Base-by-base conservation (phyloP, 1,140 invertebrate species). In the Pararge aegeria region DNA sequence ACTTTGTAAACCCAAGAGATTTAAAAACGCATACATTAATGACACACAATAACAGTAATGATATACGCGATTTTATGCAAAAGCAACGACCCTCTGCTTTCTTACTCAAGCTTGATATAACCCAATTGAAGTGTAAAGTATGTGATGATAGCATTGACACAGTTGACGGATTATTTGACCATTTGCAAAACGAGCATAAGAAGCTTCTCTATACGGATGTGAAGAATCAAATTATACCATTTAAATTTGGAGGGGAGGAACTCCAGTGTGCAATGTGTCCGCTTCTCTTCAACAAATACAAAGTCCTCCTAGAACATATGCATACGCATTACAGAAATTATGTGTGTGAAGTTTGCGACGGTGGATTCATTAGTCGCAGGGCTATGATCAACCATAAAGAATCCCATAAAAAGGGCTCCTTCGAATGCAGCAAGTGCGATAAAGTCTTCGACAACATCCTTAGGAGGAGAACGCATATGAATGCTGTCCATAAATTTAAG, bases 261-360 rank as follows among this genome's bases (percentile, higher is more conserved):
- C 34, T 73, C 4, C 38, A 37, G 10, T 79, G 76, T 44, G 71
- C 46, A 13, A 57, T 75, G 16, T 79, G 76, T 16, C 13, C 44
- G 15, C 70, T 73, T 1, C 54, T 63, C 1, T 80, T 68, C 19
- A 68, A 73, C n/a, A 80, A 75, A 29, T 83, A 83, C 13, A 78
- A 81, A 38, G 56, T 69, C 5, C 34, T 85, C 0, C 53, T 70
- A 12, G 73, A 83, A 12, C 84, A 87, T 38, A 83, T 86, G 79
- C 80, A 86, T 38, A 51, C 57, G 0, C 83, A 86, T 51, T 83
- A 68, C 29, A 71, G 69, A n/a, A 83, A 82, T 56, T 80, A 69
- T 51, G 60, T 80, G 19, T 86, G 83, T 15, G 70, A 76, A 4
- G 59, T 60, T 5, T 86, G 83, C 40, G 70, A 73, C 6, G 62